phyloP scores from a whole-genome alignment of 1,140 invertebrate species.

The Tetragonula clypearis region DNA sequence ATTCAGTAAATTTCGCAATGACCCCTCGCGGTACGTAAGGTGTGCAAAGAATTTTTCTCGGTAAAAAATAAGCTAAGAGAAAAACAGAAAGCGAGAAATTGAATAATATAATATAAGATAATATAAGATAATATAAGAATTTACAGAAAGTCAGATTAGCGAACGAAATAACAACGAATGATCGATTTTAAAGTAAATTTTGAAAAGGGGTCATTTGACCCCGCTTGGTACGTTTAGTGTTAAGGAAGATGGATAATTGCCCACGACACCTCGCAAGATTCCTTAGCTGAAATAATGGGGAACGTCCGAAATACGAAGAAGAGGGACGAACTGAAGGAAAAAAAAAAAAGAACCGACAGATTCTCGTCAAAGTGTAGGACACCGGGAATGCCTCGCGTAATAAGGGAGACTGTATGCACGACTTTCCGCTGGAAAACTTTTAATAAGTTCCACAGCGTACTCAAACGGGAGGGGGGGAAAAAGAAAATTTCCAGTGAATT shows the following conservation, averaged over 20 bases:
- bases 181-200: no score
- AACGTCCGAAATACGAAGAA: neutral
- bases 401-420: constrained; percentile 2
- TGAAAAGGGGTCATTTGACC: no score
- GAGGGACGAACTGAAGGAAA: neutral
- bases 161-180: no score
- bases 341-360: neutral
- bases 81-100: no score
- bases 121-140: no score
- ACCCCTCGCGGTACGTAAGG: no score
- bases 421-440: constrained; percentile 17
- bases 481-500: neutral
- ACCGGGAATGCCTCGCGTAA: neutral
- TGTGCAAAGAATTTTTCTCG: no score
- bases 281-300: neutral
- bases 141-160: no score
- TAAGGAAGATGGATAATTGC: constrained; percentile 16
- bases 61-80: no score
- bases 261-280: neutral
- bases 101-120: no score
- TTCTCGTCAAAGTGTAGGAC: constrained; percentile 25
- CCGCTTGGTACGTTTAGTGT: no score
- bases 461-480: neutral
- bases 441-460: constrained; percentile 9
- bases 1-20: no score